phyloP scores from a whole-genome alignment of 2,888 invertebrate genomes.

The Cosmia pyralina region DNA sequence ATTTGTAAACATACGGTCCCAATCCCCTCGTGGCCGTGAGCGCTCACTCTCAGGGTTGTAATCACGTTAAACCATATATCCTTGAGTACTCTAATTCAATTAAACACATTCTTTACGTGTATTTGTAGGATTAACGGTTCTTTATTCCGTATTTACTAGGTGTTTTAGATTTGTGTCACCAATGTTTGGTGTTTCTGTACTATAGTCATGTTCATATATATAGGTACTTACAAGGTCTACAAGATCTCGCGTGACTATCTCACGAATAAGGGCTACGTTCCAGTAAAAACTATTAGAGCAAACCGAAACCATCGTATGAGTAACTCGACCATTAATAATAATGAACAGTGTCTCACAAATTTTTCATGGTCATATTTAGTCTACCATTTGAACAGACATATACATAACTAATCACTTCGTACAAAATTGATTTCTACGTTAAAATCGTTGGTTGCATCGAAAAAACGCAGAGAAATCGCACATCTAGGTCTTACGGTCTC shows the following conservation, averaged over 20 bases:
- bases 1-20: slow-evolving; percentile 27
- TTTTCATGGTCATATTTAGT: background rate
- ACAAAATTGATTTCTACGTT: slow-evolving; percentile 19
- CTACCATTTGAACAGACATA: background rate
- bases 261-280: background rate
- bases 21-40: slow-evolving; percentile 47
- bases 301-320: background rate
- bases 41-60: slow-evolving; percentile 39
- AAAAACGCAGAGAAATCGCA: slow-evolving; percentile 48
- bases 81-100: slow-evolving; percentile 30
- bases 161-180: background rate
- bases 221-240: background rate
- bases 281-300: background rate
- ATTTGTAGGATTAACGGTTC: slow-evolving; percentile 21
- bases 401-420: background rate
- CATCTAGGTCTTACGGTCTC: slow-evolving; percentile 57
- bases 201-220: background rate
- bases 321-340: background rate
- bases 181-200: background rate
- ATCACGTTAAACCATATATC: slow-evolving; percentile 22
- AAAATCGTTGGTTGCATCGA: slow-evolving; percentile 9
- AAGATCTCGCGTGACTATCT: background rate
- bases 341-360: background rate
- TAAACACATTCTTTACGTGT: slow-evolving; percentile 22
- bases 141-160: background rate